phyloP scores from a whole-genome alignment of 2,888 invertebrate species.

The Acleris sparsana region DNA sequence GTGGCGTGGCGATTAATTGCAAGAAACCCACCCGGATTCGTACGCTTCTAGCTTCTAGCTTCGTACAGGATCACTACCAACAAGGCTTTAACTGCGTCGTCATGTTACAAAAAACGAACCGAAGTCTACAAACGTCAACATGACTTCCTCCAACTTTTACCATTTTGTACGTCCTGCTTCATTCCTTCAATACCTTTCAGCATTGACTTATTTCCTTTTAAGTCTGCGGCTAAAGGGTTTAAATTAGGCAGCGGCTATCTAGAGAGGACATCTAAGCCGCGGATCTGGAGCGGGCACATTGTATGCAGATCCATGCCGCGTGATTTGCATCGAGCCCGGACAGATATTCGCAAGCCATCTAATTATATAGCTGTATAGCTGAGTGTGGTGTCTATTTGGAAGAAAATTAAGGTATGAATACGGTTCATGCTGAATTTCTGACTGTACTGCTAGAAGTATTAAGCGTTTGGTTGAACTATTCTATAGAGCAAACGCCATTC shows the following conservation, averaged over 20 bases:
- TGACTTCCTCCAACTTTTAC: too few relatives aligned
- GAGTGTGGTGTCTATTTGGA: slow-evolving; percentile 12
- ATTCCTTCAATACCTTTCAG: background rate
- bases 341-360: slow-evolving; percentile 59
- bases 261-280: slow-evolving; percentile 66
- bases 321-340: slow-evolving; percentile 75
- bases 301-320: slow-evolving; percentile 74
- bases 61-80: too few relatives aligned
- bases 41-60: too few relatives aligned
- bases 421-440: background rate
- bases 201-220: slow-evolving; percentile 28
- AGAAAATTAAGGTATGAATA: slow-evolving; percentile 1
- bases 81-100: too few relatives aligned
- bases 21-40: too few relatives aligned
- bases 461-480: slow-evolving; percentile 1
- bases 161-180: too few relatives aligned
- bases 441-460: too few relatives aligned
- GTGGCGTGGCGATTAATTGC: too few relatives aligned
- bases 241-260: slow-evolving; percentile 75
- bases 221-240: slow-evolving; percentile 46
- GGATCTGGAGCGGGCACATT: slow-evolving; percentile 76
- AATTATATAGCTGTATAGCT: slow-evolving; percentile 37
- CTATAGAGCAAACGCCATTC: slow-evolving; percentile 31
- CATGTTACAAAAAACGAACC: too few relatives aligned
- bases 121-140: too few relatives aligned